Conservation (phyloP, 2,888 invertebrate species). For the Andrena haemorrhoa region DNA sequence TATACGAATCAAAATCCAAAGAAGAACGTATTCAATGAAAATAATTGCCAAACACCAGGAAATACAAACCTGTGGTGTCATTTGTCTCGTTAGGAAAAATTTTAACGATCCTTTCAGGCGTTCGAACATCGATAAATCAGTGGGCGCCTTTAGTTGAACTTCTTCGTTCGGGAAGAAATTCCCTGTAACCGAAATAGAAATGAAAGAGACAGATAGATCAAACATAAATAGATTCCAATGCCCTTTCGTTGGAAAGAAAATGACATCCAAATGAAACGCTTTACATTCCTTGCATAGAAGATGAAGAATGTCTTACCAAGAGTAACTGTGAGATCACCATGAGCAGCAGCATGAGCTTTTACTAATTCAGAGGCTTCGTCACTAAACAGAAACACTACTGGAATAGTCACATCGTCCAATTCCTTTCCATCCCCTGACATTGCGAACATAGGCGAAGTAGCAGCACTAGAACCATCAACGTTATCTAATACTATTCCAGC, state of each 20-base stretch:
- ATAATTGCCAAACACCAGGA: constrained; percentile 75
- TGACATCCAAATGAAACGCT: neutral
- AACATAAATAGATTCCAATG: too few species aligned
- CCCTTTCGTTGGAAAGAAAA: neutral
- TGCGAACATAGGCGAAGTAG: constrained; percentile 94
- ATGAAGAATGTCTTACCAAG: constrained; percentile 75
- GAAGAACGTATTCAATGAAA: constrained; percentile 68
- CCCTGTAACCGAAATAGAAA: constrained; percentile 64
- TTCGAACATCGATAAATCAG: constrained; percentile 81
- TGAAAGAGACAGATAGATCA: neutral
- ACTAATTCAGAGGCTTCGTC: constrained; percentile 91
- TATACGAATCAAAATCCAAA: constrained; percentile 70
- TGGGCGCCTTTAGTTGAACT: constrained; percentile 81
- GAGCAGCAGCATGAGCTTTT: constrained; percentile 85
- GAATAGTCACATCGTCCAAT: constrained; percentile 93
- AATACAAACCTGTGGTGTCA: constrained; percentile 80
- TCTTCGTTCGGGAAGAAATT: constrained; percentile 77
- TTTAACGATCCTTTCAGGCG: constrained; percentile 80
- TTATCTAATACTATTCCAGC: constrained; percentile 96
- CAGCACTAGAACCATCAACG: constrained; percentile 90
- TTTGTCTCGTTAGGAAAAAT: constrained; percentile 79
- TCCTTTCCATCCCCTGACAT: constrained; percentile 96
- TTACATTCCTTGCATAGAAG: neutral
- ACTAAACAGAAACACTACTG: constrained; percentile 95
- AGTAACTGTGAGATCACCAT: constrained; percentile 77